Conservation (phyloP, 2,888 invertebrate genomes). For the Fragum fragum region DNA sequence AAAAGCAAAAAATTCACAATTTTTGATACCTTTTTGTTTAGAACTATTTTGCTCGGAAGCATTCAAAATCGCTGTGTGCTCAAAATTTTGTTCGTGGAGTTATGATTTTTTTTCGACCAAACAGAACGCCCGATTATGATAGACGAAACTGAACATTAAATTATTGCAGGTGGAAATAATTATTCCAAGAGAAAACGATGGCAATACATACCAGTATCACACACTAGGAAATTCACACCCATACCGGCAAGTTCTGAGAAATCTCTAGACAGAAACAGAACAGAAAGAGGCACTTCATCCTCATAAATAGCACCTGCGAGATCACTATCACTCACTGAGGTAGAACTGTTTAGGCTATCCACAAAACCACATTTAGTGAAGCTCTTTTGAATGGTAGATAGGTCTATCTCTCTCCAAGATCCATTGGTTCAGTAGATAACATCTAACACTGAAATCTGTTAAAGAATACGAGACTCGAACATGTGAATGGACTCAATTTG, state of each 20-base stretch:
- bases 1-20: too few relatives aligned
- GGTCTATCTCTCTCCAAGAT: conserved; percentile 28
- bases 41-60: too few relatives aligned
- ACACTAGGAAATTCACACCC: background rate
- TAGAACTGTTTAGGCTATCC: background rate
- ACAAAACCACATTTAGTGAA: conserved; percentile 28
- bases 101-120: too few relatives aligned
- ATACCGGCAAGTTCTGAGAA: conserved; percentile 19
- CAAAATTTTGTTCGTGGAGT: too few relatives aligned
- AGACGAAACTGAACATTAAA: too few relatives aligned
- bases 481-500: conserved; percentile 11
- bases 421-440: conserved; percentile 32
- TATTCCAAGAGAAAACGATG: too few relatives aligned
- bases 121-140: too few relatives aligned
- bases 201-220: background rate
- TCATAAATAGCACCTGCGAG: conserved; percentile 4
- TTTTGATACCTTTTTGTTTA: too few relatives aligned
- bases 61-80: too few relatives aligned
- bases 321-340: conserved; percentile 1
- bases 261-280: background rate
- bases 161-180: too few relatives aligned
- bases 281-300: conserved; percentile 20
- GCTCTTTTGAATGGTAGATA: conserved; percentile 32
- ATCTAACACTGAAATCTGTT: conserved; percentile 30
- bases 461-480: conserved; percentile 2